Percentiles rank a stretch among this genome's conserved stretches.
Evolutionary conservation across 2,888 invertebrate genomes (phyloP).

Genomic region (Cephalotes varians): DNA sequence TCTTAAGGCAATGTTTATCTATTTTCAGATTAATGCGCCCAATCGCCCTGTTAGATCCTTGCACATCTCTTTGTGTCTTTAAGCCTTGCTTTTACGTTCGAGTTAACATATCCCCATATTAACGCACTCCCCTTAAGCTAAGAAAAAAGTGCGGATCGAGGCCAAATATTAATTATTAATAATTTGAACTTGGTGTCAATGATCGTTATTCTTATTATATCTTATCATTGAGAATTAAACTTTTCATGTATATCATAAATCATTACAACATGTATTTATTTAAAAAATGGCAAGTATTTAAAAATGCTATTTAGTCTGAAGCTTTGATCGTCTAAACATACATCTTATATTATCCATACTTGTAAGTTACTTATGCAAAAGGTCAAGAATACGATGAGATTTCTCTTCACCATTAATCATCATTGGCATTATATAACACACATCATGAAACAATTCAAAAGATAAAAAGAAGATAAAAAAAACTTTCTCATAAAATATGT

Average conservation of each 20-base stretch:
- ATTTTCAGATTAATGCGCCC: constrained; percentile 50
- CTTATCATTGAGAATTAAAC: background rate
- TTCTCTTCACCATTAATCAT: constrained; percentile 47
- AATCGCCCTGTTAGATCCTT: constrained; percentile 27
- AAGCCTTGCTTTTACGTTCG: constrained; percentile 45
- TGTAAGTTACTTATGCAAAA: constrained; percentile 14
- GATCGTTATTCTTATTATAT: background rate
- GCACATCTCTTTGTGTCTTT: constrained; percentile 49
- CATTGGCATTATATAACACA: constrained; percentile 32
- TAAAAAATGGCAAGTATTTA: constrained; percentile 5
- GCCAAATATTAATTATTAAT: constrained; percentile 51
- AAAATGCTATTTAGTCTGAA: constrained; percentile 14
- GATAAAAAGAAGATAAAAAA: background rate
- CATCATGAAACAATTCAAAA: background rate
- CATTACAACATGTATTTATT: background rate
- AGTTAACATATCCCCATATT: constrained; percentile 34
- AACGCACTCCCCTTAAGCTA: constrained; percentile 22
- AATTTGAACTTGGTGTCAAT: constrained; percentile 7
- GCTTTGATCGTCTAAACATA: background rate
- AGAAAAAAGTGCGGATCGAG: constrained; percentile 35
- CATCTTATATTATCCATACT: background rate
- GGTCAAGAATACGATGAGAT: constrained; percentile 22
- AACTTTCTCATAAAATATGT: background rate
- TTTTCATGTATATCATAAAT: background rate
- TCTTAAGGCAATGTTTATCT: constrained; percentile 28